phyloP scores from a whole-genome alignment of 2,113 vertebrate genomes.

The Archilochus colubris region DNA sequence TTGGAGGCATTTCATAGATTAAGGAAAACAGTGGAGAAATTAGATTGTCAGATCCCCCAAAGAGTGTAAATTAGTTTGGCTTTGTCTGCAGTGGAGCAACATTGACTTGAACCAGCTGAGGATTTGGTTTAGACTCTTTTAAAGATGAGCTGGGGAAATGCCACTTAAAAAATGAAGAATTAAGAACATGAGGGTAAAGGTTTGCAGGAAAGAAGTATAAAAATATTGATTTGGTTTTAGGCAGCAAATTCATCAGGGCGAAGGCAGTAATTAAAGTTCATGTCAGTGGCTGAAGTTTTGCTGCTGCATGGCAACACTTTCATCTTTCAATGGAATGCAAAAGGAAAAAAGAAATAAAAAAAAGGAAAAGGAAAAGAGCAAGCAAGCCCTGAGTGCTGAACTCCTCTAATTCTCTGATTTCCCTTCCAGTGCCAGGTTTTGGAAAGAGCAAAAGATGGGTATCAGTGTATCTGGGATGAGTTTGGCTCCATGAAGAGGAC shows the following conservation, averaged over 20 bases:
- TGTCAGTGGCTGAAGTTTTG: not conserved
- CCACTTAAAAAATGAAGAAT: not conserved
- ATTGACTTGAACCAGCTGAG: not conserved
- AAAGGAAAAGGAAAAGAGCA: not conserved
- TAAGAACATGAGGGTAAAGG: not conserved
- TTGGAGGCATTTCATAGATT: not conserved
- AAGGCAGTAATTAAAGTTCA: constrained; percentile 14
- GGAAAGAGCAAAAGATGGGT: not conserved
- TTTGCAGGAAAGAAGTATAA: not conserved
- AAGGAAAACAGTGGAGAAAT: not conserved
- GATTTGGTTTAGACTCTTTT: not conserved
- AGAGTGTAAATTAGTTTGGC: not conserved
- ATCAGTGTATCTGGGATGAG: not conserved
- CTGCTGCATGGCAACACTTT: not conserved
- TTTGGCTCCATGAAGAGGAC: not conserved
- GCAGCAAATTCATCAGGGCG: not conserved
- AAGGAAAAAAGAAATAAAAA: not conserved
- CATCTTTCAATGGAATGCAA: not conserved
- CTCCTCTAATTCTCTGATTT: not conserved
- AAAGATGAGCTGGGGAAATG: not conserved
- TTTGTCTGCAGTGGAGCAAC: not conserved
- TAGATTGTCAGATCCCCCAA: not conserved
- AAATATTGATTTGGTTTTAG: not conserved
- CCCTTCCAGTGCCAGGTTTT: not conserved
- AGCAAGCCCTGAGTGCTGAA: not conserved